Evolutionary conservation across 2,888 invertebrate genomes (phyloP).

Genomic region (Platycheirus albimanus): DNA sequence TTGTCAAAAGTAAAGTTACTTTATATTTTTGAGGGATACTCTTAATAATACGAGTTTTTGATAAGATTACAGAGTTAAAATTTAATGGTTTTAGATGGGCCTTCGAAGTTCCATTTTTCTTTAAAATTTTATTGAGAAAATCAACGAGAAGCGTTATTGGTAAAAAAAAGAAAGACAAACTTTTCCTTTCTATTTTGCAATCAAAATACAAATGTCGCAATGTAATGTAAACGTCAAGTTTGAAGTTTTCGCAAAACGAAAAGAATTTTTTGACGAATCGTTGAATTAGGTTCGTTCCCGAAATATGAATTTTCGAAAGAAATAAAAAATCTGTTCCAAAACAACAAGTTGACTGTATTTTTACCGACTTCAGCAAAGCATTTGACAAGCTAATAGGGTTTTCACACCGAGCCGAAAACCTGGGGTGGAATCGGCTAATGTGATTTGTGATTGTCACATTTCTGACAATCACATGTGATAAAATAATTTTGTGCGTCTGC

Average conservation of each 20-base stretch:
- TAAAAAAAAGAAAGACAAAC: constrained; percentile 44
- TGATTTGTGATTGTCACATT: no score
- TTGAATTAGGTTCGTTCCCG: no score
- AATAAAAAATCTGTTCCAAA: no score
- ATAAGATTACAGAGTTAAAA: constrained; percentile 14
- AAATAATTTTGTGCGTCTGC: no score
- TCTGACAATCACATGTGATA: no score
- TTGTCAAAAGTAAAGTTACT: constrained; percentile 42
- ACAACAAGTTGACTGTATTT: no score
- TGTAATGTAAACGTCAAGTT: constrained; percentile 65
- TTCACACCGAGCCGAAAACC: no score
- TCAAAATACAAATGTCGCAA: constrained; percentile 72
- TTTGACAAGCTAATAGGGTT: no score
- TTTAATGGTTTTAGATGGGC: constrained; percentile 54
- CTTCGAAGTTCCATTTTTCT: constrained; percentile 68
- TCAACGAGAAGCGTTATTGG: constrained; percentile 22
- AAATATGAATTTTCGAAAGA: no score
- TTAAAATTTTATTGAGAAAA: constrained; percentile 41
- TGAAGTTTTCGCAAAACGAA: constrained; percentile 49
- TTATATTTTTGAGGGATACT: constrained; percentile 3
- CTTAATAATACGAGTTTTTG: not conserved
- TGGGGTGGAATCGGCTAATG: no score
- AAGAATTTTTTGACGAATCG: constrained; percentile 21
- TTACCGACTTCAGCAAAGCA: no score
- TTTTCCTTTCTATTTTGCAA: constrained; percentile 71